Evolutionary conservation across 2,797 vertebrate species (phyloP).

Genomic region (Acanthornis magna): DNA sequence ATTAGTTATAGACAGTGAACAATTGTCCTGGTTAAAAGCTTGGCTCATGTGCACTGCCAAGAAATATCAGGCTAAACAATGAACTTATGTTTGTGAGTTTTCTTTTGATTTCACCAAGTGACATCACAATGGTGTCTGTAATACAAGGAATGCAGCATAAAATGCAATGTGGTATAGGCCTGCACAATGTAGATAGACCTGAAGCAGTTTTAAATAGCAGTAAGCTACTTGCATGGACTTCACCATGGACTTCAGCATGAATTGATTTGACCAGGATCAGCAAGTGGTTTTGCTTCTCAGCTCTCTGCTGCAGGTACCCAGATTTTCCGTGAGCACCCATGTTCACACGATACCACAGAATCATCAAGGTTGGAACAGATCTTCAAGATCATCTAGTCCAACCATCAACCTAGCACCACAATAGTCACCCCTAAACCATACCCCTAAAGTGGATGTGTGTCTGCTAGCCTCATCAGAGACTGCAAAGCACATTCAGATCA

Average conservation of each 20-base stretch:
- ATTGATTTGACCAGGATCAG: not conserved
- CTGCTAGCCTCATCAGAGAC: not conserved
- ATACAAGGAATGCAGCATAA: not conserved
- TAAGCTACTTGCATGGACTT: not conserved
- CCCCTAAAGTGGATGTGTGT: not conserved
- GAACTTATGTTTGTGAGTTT: not conserved
- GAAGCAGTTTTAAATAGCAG: not conserved
- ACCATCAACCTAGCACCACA: not conserved
- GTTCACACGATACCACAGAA: not conserved
- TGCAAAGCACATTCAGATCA: not conserved
- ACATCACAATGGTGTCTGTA: not conserved
- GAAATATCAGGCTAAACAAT: not conserved
- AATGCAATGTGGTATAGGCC: not conserved
- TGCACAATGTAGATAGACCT: not conserved
- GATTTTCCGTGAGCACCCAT: not conserved
- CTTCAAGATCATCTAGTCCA: not conserved
- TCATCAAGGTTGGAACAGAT: not conserved
- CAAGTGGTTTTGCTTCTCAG: not conserved
- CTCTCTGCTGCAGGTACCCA: not conserved
- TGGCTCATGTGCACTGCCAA: not conserved
- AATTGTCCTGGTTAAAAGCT: not conserved
- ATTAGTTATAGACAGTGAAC: not conserved
- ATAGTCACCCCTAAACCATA: not conserved
- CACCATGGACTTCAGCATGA: not conserved
- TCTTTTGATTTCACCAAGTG: not conserved